These are phyloP conservation scores for Botrylloides violaceus DNA, from an alignment of 23 tunicate genomes.

Conservation along the genomic window DNA sequence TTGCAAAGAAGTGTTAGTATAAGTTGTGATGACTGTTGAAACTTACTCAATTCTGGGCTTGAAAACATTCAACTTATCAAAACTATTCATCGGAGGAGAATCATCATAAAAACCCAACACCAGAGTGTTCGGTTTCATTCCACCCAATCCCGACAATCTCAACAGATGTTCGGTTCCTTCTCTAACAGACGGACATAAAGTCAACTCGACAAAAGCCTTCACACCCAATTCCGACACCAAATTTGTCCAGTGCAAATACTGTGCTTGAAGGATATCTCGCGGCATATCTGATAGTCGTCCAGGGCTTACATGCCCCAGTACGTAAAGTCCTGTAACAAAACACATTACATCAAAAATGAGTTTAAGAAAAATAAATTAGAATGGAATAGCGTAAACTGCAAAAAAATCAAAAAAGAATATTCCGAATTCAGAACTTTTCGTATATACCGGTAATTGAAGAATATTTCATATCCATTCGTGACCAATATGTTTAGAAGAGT, in stretches of 20 bases:
- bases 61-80: constrained; percentile 44
- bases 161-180: constrained; percentile 92
- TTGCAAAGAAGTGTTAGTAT: too few relatives aligned
- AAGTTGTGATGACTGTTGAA: too few relatives aligned
- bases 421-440: too few relatives aligned
- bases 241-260: constrained; percentile 85
- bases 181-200: constrained; percentile 58
- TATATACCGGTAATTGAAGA: too few relatives aligned
- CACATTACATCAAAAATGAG: not conserved
- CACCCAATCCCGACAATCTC: constrained; percentile 94
- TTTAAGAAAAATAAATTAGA: not conserved
- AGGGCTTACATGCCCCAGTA: constrained; percentile 85
- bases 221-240: constrained; percentile 81
- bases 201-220: constrained; percentile 94
- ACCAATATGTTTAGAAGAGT: too few relatives aligned
- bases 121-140: constrained; percentile 98
- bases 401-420: too few relatives aligned
- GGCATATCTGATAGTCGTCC: constrained; percentile 79
- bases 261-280: constrained; percentile 39
- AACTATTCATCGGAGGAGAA: constrained; percentile 41
- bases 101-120: constrained; percentile 90
- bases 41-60: constrained; percentile 14
- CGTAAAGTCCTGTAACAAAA: constrained; percentile 60
- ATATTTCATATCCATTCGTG: too few relatives aligned
- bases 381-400: not conserved